These are phyloP conservation scores for Pangasius krempfi DNA, from an alignment of 2,797 vertebrate species.

Conservation along the genomic window DNA sequence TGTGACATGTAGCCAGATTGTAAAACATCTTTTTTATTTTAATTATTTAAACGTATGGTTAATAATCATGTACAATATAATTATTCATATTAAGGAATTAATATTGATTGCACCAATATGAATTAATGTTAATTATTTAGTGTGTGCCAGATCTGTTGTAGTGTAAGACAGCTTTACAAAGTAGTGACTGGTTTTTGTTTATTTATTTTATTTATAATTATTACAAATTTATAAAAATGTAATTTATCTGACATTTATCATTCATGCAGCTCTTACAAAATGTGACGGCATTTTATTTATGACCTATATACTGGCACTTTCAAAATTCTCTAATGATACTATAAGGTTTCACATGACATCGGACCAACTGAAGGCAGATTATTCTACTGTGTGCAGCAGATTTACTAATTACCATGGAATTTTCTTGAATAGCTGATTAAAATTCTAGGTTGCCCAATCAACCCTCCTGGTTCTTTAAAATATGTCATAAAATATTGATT, in stretches of 20 bases:
- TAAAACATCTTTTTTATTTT: not conserved
- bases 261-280: not conserved
- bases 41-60: not conserved
- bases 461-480: not conserved
- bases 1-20: not conserved
- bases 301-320: not conserved
- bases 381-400: not conserved
- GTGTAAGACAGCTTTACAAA: not conserved
- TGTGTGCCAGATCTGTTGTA: not conserved
- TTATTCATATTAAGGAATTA: not conserved
- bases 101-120: not conserved
- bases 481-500: not conserved
- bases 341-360: not conserved
- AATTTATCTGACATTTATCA: not conserved
- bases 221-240: not conserved
- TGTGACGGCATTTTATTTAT: not conserved
- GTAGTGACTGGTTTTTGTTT: not conserved
- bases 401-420: not conserved
- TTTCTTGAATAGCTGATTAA: not conserved
- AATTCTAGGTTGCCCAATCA: not conserved
- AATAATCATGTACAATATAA: not conserved
- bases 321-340: not conserved
- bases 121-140: not conserved
- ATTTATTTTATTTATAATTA: not conserved
- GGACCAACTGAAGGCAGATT: not conserved